Evolutionary conservation across 2,797 vertebrate species (phyloP).

Genomic region (Sphenopsis melanotis): DNA sequence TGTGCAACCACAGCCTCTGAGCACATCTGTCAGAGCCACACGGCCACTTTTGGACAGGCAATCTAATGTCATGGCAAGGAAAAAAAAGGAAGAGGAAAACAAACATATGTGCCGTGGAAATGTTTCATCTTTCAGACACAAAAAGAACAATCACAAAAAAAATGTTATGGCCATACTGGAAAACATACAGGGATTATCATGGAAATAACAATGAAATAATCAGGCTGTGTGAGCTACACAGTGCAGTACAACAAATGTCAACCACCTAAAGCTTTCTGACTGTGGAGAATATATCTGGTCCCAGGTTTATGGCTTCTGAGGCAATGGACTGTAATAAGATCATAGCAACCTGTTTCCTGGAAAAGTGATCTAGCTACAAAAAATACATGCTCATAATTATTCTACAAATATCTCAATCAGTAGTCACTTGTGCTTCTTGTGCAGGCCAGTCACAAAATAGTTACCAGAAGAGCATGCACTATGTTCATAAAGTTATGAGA

Average conservation of each 20-base stretch:
- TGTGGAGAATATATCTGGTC: background rate
- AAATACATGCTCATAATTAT: background rate
- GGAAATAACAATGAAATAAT: background rate
- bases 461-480: background rate
- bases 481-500: background rate
- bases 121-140: background rate
- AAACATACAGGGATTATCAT: background rate
- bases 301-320: background rate
- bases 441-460: background rate
- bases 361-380: background rate
- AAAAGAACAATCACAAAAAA: background rate
- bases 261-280: background rate
- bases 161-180: background rate
- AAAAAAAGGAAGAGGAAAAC: background rate
- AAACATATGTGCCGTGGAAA: background rate
- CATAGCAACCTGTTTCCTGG: background rate
- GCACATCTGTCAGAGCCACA: background rate
- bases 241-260: background rate
- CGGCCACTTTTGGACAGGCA: background rate
- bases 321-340: background rate
- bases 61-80: background rate
- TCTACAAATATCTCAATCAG: background rate
- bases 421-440: background rate
- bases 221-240: background rate
- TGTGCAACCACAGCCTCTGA: background rate